Conservation (phyloP, 2,113 vertebrate genomes). For the Eolophus roseicapilla region DNA sequence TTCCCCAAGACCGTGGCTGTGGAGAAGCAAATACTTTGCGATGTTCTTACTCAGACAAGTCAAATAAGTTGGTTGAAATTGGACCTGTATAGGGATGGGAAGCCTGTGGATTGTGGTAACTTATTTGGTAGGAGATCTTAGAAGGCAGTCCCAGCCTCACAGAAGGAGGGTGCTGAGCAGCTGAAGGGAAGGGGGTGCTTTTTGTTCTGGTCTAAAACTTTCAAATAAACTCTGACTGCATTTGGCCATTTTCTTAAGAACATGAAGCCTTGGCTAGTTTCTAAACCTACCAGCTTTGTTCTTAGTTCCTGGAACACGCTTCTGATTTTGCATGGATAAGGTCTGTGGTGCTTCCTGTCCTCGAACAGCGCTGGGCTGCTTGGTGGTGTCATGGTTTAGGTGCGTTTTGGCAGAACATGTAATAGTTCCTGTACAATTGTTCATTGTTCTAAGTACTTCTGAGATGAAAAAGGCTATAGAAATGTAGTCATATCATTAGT, state of each 20-base stretch:
- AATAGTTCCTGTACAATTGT: not conserved
- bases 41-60: not conserved
- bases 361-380: not conserved
- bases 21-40: not conserved
- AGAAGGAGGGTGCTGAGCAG: not conserved
- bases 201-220: not conserved
- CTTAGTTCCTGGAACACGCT: not conserved
- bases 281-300: slow-evolving; percentile 20
- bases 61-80: not conserved
- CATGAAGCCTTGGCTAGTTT: not conserved
- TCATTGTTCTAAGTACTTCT: slow-evolving; percentile 35
- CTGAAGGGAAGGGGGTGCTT: not conserved
- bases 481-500: not conserved
- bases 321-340: slow-evolving; percentile 19
- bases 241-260: slow-evolving; percentile 11
- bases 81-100: not conserved
- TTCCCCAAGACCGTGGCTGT: not conserved
- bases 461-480: slow-evolving; percentile 56
- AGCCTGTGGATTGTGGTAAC: not conserved
- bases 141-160: not conserved
- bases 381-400: not conserved
- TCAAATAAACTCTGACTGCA: not conserved
- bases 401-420: slow-evolving; percentile 13
- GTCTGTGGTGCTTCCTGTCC: slow-evolving; percentile 7
- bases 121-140: not conserved